Conservation (phyloP, 2,888 invertebrate genomes). For the Iselma pallidipennis region DNA sequence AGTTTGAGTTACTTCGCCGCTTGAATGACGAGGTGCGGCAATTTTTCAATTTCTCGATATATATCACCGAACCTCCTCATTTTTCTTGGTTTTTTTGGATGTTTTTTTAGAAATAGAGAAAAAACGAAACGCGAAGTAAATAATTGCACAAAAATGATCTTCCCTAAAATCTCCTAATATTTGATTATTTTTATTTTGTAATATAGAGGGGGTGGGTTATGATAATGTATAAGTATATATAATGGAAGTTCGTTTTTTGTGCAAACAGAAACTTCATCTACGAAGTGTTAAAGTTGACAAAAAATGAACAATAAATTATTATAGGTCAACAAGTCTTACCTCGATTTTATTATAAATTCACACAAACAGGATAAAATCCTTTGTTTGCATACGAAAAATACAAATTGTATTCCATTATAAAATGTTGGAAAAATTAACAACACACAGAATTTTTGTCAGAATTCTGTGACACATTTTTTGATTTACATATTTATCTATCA, state of each 20-base stretch:
- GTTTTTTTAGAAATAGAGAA: neutral
- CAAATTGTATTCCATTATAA: conserved; percentile 31
- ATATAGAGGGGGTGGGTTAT: no score
- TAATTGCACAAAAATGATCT: neutral
- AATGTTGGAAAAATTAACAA: conserved; percentile 12
- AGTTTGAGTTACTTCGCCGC: neutral
- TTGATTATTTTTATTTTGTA: no score
- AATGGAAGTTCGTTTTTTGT: no score
- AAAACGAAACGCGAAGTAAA: neutral
- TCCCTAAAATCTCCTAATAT: neutral
- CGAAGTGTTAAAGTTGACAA: conserved; percentile 8
- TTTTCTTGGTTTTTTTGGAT: neutral
- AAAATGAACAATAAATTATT: conserved; percentile 16
- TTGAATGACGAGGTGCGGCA: neutral
- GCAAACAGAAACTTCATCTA: conserved; percentile 12
- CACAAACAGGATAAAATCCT: conserved; percentile 33
- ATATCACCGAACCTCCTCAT: neutral
- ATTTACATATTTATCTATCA: neutral
- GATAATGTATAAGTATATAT: no score
- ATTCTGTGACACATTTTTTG: conserved; percentile 23
- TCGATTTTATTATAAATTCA: conserved; percentile 23
- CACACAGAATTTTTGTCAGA: conserved; percentile 23
- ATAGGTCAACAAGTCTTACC: conserved; percentile 30
- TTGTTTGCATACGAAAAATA: conserved; percentile 31
- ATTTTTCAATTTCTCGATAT: neutral